Evolutionary conservation across 2,888 invertebrate genomes (phyloP).

Genomic region (Nephrotoma flavescens): DNA sequence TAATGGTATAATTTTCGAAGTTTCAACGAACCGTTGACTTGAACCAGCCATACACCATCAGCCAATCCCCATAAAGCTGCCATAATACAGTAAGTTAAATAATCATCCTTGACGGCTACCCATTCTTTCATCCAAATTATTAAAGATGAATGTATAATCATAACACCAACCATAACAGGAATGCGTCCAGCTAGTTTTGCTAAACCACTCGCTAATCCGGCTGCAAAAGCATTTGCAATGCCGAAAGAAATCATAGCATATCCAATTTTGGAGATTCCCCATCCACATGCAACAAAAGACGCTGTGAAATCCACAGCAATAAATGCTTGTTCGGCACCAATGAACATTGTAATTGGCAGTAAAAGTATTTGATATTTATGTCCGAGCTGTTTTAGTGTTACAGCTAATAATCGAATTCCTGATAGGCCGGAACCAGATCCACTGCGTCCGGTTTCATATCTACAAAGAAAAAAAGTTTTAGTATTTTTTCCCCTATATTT

Average conservation of each 20-base stretch:
- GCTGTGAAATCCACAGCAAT: slow-evolving; percentile 72
- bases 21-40: slow-evolving; percentile 62
- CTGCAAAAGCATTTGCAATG: slow-evolving; percentile 73
- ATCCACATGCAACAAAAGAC: slow-evolving; percentile 71
- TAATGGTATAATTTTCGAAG: not conserved
- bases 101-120: slow-evolving; percentile 53
- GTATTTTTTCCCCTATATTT: not conserved
- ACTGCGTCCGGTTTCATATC: slow-evolving; percentile 43
- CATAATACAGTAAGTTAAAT: slow-evolving; percentile 56
- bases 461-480: slow-evolving; percentile 19
- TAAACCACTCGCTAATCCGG: slow-evolving; percentile 62
- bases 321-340: slow-evolving; percentile 88
- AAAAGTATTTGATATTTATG: slow-evolving; percentile 70
- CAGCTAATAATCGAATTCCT: slow-evolving; percentile 51
- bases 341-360: slow-evolving; percentile 82
- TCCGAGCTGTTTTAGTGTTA: slow-evolving; percentile 61
- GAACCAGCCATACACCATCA: slow-evolving; percentile 84
- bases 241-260: slow-evolving; percentile 92
- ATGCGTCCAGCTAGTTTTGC: slow-evolving; percentile 67
- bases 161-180: slow-evolving; percentile 61
- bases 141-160: slow-evolving; percentile 53
- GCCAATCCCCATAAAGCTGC: slow-evolving; percentile 80
- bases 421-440: slow-evolving; percentile 45
- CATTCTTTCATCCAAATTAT: slow-evolving; percentile 54
- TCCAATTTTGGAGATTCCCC: slow-evolving; percentile 82